These are phyloP conservation scores for Rutilus rutilus DNA, from an alignment of 2,113 vertebrate genomes.

Conservation along the genomic window DNA sequence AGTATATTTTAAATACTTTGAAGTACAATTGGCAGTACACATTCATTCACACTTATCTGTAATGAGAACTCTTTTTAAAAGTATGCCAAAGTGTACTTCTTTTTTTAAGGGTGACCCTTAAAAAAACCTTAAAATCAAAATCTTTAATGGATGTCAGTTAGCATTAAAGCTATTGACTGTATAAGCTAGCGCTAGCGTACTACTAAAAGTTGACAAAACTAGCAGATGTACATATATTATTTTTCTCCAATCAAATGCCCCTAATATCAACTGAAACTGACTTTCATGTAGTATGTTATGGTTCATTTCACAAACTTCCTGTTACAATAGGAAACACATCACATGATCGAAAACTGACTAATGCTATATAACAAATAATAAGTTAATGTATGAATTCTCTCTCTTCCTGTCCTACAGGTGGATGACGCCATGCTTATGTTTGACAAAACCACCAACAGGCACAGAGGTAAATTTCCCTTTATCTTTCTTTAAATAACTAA, in stretches of 20 bases:
- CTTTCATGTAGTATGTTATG: neutral
- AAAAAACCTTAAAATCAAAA: too few relatives aligned
- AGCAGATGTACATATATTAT: neutral
- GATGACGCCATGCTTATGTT: slow-evolving; percentile 99
- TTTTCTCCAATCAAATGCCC: neutral
- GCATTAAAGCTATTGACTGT: too few relatives aligned
- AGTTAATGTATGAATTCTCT: slow-evolving; percentile 23
- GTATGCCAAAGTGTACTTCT: too few relatives aligned
- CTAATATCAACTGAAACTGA: neutral
- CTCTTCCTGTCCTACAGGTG: slow-evolving; percentile 79
- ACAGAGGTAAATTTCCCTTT: slow-evolving; percentile 88
- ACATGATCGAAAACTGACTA: neutral
- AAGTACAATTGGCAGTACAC: too few relatives aligned
- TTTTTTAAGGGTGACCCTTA: too few relatives aligned
- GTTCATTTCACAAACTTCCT: neutral
- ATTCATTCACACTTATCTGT: too few relatives aligned
- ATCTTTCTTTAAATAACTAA: slow-evolving; percentile 43
- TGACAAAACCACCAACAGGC: slow-evolving; percentile 99
- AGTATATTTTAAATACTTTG: too few relatives aligned
- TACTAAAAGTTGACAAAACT: too few relatives aligned
- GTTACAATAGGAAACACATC: neutral
- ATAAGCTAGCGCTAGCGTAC: too few relatives aligned
- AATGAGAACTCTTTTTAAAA: too few relatives aligned
- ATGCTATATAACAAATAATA: neutral
- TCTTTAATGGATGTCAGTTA: too few relatives aligned